Evolutionary conservation across 2,797 vertebrate species (phyloP).

Genomic region (Jordanella pulchra): DNA sequence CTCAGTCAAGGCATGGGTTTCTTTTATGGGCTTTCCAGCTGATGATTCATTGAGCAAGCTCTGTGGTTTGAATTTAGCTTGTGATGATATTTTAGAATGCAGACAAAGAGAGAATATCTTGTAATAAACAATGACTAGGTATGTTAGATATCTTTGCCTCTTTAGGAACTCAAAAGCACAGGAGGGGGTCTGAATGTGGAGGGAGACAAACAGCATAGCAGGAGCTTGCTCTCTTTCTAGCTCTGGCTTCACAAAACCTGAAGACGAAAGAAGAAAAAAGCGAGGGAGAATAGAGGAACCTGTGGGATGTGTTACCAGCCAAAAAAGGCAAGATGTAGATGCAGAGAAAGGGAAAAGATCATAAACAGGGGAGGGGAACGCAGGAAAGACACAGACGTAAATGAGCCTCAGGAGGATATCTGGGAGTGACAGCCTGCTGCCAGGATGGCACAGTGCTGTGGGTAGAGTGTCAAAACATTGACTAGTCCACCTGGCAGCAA

Average conservation of each 20-base stretch:
- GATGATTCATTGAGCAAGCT: slow-evolving; percentile 5
- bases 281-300: slow-evolving; percentile 31
- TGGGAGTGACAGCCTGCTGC: slow-evolving; percentile 64
- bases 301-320: slow-evolving; percentile 41
- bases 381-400: slow-evolving; percentile 44
- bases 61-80: slow-evolving; percentile 16
- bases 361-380: slow-evolving; percentile 37
- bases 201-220: slow-evolving; percentile 46
- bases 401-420: slow-evolving; percentile 60
- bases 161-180: slow-evolving; percentile 52
- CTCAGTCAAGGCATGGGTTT: neutral
- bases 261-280: slow-evolving; percentile 30
- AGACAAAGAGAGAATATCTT: slow-evolving; percentile 25
- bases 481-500: slow-evolving; percentile 62
- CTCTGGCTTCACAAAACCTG: slow-evolving; percentile 35
- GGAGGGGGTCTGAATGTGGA: slow-evolving; percentile 44
- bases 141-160: slow-evolving; percentile 45
- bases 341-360: slow-evolving; percentile 27
- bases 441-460: slow-evolving; percentile 49
- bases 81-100: slow-evolving; percentile 33
- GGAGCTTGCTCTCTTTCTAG: slow-evolving; percentile 25
- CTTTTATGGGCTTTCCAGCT: slow-evolving; percentile 8
- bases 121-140: slow-evolving; percentile 39
- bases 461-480: slow-evolving; percentile 66
- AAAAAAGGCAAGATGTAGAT: slow-evolving; percentile 23